Evolutionary conservation across 2,888 invertebrate genomes (phyloP), one percentile per base, ranked within the genome.

Genomic region (Xanthostigma xanthostigma): DNA sequence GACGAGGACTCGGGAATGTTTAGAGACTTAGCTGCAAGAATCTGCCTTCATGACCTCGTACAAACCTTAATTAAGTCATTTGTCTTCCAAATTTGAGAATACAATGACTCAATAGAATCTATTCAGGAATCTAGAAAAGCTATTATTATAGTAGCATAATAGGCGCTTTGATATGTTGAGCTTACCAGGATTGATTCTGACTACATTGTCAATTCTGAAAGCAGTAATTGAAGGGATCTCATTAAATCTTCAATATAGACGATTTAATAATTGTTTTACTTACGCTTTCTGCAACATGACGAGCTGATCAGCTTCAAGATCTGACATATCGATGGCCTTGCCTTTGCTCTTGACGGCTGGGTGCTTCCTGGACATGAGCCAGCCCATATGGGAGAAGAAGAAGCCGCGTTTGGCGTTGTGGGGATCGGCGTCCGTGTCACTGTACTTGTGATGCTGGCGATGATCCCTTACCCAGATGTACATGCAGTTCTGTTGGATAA

Each of bases 311-410:
- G 73, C 72, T 55, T 76, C 69, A 50, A 90, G 62, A 60, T 91
- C 90, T n/a, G 78, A 77, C 71, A 89, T 69, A 59, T 89, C 85
- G 36, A 90, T 75, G 33, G 69, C 71, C 57, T 63, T 65, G 27
- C 77, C 85, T 54, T 82, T 78, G 50, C 73, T 70, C 34, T 74
- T 76, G 36, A 86, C 83, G 52, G 79, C 74, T 0, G 86, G 88
- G 60, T 91, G 90, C 62, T 89, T 90, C 54, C 73, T 76, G 51
- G 70, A 68, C 75, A 90, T 74, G 14, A 91, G 67, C 91, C 91
- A 93, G 8, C 91, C 91, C 46, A 91, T 76, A 62, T 92, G 91
- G 2, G 83, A 76, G 67, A 90, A 92, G 71, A 90, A 91, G 69
- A 92, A 89, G 1, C 91, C 91, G 41, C 86, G 70, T 42, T 72